Percentiles rank a stretch among this genome's conserved stretches.
Evolutionary conservation across 2,797 vertebrate genomes (phyloP).

Genomic region (Chromis chromis): DNA sequence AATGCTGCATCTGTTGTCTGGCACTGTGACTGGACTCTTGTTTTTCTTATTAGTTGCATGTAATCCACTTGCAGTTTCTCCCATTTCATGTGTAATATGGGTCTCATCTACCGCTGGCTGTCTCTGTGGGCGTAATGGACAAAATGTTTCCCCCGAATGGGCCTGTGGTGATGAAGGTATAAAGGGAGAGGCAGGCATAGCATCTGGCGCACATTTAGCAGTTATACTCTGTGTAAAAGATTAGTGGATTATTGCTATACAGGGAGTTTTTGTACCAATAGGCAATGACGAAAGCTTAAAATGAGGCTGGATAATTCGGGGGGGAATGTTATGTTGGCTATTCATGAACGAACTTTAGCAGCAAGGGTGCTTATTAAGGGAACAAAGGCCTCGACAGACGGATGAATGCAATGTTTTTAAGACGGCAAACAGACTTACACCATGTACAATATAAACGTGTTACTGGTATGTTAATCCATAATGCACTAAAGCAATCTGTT

Average conservation of each 20-base stretch:
- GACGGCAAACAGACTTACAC: background rate
- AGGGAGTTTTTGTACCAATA: slow-evolving; percentile 12
- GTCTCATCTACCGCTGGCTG: slow-evolving; percentile 23
- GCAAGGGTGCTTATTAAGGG: background rate
- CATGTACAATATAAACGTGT: background rate
- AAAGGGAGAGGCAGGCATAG: slow-evolving; percentile 19
- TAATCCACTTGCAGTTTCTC: slow-evolving; percentile 24
- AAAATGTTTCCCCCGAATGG: slow-evolving; percentile 40
- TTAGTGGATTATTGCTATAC: slow-evolving; percentile 28
- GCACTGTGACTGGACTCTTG: slow-evolving; percentile 26
- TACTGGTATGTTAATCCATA: background rate
- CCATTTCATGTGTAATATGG: slow-evolving; percentile 14
- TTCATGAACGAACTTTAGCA: background rate
- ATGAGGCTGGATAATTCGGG: background rate
- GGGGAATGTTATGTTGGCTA: background rate
- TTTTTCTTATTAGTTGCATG: slow-evolving; percentile 36
- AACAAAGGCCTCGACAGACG: background rate
- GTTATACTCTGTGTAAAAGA: slow-evolving; percentile 22
- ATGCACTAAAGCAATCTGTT: background rate
- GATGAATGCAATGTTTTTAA: background rate
- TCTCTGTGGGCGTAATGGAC: slow-evolving; percentile 26
- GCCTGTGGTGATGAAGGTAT: slow-evolving; percentile 14
- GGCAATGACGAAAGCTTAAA: slow-evolving; percentile 2
- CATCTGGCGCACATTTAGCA: slow-evolving; percentile 49
- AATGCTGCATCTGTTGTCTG: slow-evolving; percentile 56